A percentile compares a stretch with the other conserved stretches of the same genome.
Evolutionary conservation across 2,797 vertebrate species (phyloP).

Genomic region (Hydrophis major): DNA sequence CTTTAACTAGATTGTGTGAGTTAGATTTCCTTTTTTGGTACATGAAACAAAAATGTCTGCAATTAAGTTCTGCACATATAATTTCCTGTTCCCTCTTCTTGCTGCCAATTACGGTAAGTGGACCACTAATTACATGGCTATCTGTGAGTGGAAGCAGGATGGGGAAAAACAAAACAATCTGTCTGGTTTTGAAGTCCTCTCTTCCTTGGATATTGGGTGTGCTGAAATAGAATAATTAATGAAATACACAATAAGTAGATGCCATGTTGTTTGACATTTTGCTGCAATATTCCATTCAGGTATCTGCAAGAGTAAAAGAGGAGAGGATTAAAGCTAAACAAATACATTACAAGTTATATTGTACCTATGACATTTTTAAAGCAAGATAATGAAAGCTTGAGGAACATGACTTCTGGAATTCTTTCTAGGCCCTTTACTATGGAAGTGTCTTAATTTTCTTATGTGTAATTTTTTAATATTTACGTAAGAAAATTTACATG

Average conservation of each 20-base stretch:
- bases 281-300: not conserved
- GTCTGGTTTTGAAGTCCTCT: not conserved
- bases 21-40: not conserved
- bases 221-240: not conserved
- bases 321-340: not conserved
- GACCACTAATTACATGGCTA: not conserved
- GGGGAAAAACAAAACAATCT: not conserved
- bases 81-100: not conserved
- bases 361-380: not conserved
- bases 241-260: not conserved
- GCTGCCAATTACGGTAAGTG: not conserved
- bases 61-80: not conserved
- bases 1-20: not conserved
- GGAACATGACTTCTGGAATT: not conserved
- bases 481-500: not conserved
- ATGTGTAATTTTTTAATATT: not conserved
- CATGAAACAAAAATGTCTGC: not conserved
- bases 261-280: not conserved
- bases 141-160: not conserved
- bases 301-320: not conserved
- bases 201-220: not conserved
- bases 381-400: not conserved
- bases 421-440: not conserved
- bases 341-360: not conserved
- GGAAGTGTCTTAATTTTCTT: not conserved